Base-by-base conservation (phyloP, 2,888 invertebrate species). In the Dryobotodes eremita region DNA sequence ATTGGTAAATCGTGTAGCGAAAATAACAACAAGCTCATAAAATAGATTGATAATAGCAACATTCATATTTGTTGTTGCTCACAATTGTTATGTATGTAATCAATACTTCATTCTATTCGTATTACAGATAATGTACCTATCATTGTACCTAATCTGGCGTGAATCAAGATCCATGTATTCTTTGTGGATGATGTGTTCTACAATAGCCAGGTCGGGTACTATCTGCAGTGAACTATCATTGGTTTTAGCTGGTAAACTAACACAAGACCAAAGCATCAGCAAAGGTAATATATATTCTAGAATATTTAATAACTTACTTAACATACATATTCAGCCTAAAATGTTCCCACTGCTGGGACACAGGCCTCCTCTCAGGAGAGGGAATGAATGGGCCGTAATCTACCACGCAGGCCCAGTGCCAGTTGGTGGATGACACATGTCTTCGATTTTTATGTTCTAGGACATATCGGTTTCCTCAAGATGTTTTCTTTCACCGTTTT, bases 161-260 rank as follows among this genome's bases (percentile, higher is more conserved):
- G 93, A 94, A 73, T 15, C 92, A 0, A 94, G 92, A 69, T 89
- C 92, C 0, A 77, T 94, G n/a, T 92, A 91, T 79, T 91, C 91
- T 0, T 57, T 95, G 0, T 94, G 92, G 92, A 59, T 84, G 70
- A 73, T 95, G 15, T 95, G 95, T 80, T 79, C 75, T 0, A 90
- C 92, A 0, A 90, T 93, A 0, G 84, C 91, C 0, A 85, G 88
- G 5, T 92, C 92, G 4, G 90, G 91, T 15, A 72, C 65, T 1
- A 87, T 93, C 20, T 93, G 94, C 71, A 87, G 88, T 1, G 78
- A 87, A 13, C 79, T 95, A 0, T 79, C 89, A 0, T 86, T 92
- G 48, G 75, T 90, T 65, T 79, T 95, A 0, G 92, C 93, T 10
- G 90, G 88, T 1, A 87, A 75, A 76, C 80, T 95, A 7, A 89